Base-by-base conservation (phyloP, 2,888 invertebrate species). In the Callyntrura guangdongensis region DNA sequence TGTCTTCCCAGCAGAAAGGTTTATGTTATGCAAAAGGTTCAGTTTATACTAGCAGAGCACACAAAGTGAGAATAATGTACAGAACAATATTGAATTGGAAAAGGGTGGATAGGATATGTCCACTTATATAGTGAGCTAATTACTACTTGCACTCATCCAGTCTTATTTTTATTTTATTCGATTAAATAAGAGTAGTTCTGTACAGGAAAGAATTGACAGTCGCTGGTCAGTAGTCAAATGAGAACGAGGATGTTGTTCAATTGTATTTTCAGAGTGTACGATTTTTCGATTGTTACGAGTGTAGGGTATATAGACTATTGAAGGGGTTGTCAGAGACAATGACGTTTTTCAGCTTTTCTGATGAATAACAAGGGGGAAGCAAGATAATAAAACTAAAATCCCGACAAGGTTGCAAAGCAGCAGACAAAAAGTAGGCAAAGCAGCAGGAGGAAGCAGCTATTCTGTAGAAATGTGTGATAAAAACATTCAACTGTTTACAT, bases 321-420 rank as follows among this genome's bases (percentile, higher is more conserved):
- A 64, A n/a, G n/a, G 14, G 56, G 36, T 36, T 36, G 36, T 56
- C 14, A 56, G 12, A 56, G 56, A 56, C 72, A 20, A 17, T 22
- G 12, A 20, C 74, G 17, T 74, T 8, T 17, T 47, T 77, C 77
- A 14, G 22, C 74, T 45, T 12, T 77, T 22, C 27, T 49, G 22
- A 22, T 56, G 56, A 79, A 59, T 79, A 56, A 56, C 79, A 79
- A 59, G 17, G 79, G 53, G 79, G 59, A 79, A 79, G 27, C 79
- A 56, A 56, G 79, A 79, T 79, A 56, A 79, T 79, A 27, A 53
- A 79, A 56, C 27, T 49, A 74, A 12, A 74, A 74, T 20, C 22
- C 49, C 47, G 49, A 49, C 22, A 45, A 69, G 36, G 36, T 45
- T 36, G 20, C n/a, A n/a, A n/a, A n/a, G n/a, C n/a, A n/a, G n/a